Evolutionary conservation across 92 coral and sea anemone species (phyloP), one percentile per base, ranked within the genome.

Genomic region (Zoanthus sociatus): DNA sequence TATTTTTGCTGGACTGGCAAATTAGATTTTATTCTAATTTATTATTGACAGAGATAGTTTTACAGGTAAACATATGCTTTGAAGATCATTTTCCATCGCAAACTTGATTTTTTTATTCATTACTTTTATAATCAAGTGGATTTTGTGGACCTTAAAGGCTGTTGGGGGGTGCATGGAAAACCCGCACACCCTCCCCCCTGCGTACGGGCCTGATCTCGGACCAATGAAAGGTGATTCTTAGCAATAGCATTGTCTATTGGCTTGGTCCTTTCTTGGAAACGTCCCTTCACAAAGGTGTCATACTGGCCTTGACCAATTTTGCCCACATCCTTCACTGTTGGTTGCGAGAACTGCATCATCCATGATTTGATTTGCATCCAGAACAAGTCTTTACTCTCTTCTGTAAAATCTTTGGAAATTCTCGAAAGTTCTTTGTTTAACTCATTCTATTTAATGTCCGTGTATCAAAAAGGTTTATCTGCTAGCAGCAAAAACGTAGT

Each of bases 311-410:
- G 47, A 15, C 94, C 93, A 46, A 83, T 64, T 9, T 30, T 14
- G 46, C 60, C 83, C 6, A 89, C 66, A 2, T 60, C 73, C n/a
- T 76, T 37, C 5, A 93, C 86, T 6, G 92, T 88, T 0, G 71
- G 26, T 26, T 26, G 26, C 50, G 17, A 76, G 82, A 7, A 91
- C 82, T 10, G 54, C 77, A 17, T 60, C 12, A 18, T 50, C 76
- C 33, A 83, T 83, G 66, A 91, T 86, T 58, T 91, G 91, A 77
- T 79, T 73, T 8, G 92, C 84, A 73, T 94, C 90, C 26, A 26
- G 26, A 26, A 26, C 26, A 26, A 26, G 16, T 92, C 90, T 44
- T 47, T 51, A 48, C 92, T 84, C 3, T 78, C 70, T 0, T 93
- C 94, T 32, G 42, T 37, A 20, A 93, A 91, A 0, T 76, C 66